Evolutionary conservation across 2,888 invertebrate species (phyloP), one percentile per base, ranked within the genome.

Genomic region (Drosophila longiperda): DNA sequence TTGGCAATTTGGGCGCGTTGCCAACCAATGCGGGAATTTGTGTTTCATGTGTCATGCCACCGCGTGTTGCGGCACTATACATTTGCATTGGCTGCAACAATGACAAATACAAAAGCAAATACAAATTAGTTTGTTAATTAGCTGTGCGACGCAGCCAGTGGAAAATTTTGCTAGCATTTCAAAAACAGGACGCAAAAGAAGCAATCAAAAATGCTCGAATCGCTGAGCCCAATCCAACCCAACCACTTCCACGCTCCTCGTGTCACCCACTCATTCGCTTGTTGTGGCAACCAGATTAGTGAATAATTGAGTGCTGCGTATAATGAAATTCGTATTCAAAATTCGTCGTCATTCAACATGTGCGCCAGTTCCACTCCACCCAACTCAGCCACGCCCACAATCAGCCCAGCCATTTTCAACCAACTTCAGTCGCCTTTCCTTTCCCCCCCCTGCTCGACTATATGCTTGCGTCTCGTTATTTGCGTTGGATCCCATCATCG

Each of bases 241-340:
- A 9, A 11, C 17, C 33, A 26, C 42, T 15, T 9, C 57, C 36
- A 17, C 23, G 20, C 32, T n/a, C 32, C 40, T 8, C 45, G 8
- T 9, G 9, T 34, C 32, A 17, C 20, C 50, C 40, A 34, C 33
- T n/a, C 17, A 12, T 42, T 42, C 20, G 57, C 23, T 48, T 60
- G 26, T 53, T 55, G 61, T 52, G 55, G 63, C 60, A 76, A 82
- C 85, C 84, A 82, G 88, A 87, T 87, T 87, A 90, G 90, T 87
- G 86, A 87, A 87, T 87, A 87, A 87, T 87, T 87, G 86, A 90
- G 88, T 82, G 86, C 80, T 78, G 83, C 71, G 78, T 87, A 77
- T 90, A 90, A 87, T 87, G 88, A 87, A 90, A 87, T 87, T 90
- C 86, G 90, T 87, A 87, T 87, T 87, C 86, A 87, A 87, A 90